Percentiles rank a stretch among this genome's conserved stretches.
Evolutionary conservation across 2,113 vertebrate species (phyloP).

Genomic region (Crypturellus undulatus): DNA sequence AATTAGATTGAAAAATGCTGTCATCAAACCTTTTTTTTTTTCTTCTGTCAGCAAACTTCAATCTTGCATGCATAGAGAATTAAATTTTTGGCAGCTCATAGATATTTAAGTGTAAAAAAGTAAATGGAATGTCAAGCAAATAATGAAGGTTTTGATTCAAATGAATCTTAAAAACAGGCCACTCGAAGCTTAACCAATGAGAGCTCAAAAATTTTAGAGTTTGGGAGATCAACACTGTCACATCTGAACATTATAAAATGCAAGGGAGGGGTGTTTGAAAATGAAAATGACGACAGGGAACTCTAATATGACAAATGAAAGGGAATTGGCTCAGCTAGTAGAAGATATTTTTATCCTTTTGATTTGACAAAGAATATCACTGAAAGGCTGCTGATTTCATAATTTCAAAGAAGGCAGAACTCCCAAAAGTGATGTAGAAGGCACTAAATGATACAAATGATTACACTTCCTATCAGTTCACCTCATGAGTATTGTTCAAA

Average conservation of each 20-base stretch:
- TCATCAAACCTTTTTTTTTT: not conserved
- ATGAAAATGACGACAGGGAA: not conserved
- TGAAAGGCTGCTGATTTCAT: not conserved
- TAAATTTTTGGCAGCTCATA: not conserved
- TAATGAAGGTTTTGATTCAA: not conserved
- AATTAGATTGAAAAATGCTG: not conserved
- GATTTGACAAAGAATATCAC: not conserved
- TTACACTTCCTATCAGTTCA: constrained; percentile 9
- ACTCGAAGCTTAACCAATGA: not conserved
- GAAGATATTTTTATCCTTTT: not conserved
- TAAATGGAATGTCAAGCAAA: not conserved
- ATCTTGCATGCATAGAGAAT: not conserved
- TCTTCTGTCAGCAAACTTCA: not conserved
- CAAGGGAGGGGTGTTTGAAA: not conserved
- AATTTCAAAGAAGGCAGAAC: not conserved
- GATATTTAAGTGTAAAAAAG: not conserved
- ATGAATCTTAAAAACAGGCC: not conserved
- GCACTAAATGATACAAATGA: not conserved
- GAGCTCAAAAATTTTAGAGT: not conserved
- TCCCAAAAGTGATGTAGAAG: not conserved
- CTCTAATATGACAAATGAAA: not conserved
- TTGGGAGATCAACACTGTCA: not conserved
- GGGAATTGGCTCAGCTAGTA: not conserved
- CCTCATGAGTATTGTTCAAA: not conserved
- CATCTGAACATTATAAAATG: not conserved